phyloP scores from a whole-genome alignment of 53 echinoderm and acorn worm genomes.

The Crossaster papposus region DNA sequence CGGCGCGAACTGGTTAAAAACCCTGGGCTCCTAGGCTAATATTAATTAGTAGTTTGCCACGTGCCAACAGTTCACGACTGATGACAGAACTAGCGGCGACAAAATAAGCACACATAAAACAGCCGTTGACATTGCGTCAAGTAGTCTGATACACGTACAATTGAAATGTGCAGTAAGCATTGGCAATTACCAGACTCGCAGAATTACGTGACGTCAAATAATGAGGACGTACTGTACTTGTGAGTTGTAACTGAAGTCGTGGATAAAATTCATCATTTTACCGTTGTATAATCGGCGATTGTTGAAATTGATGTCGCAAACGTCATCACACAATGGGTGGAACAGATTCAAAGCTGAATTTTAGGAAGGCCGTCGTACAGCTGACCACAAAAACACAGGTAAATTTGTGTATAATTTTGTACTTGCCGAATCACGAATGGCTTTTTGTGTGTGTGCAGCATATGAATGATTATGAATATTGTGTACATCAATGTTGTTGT shows the following conservation, averaged over 20 bases:
- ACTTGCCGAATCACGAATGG: no score
- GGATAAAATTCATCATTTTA: not conserved
- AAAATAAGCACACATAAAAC: not conserved
- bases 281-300: not conserved
- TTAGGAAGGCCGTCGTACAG: constrained; percentile 96
- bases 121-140: not conserved
- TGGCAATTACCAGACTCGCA: not conserved
- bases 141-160: not conserved
- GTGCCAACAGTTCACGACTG: no score
- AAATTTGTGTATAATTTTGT: constrained; percentile 4
- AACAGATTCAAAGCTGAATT: constrained; percentile 98
- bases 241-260: not conserved
- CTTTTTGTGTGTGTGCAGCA: no score
- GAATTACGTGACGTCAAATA: constrained; percentile 32
- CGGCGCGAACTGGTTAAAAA: no score
- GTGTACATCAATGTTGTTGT: no score
- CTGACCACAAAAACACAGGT: constrained; percentile 99
- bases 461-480: no score
- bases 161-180: not conserved
- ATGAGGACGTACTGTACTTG: not conserved
- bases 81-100: no score
- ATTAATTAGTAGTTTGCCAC: no score
- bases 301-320: constrained; percentile 21
- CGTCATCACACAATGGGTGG: constrained; percentile 74
- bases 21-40: no score